Conservation (phyloP, 2,113 vertebrate genomes). For the Pelmatolapia mariae region DNA sequence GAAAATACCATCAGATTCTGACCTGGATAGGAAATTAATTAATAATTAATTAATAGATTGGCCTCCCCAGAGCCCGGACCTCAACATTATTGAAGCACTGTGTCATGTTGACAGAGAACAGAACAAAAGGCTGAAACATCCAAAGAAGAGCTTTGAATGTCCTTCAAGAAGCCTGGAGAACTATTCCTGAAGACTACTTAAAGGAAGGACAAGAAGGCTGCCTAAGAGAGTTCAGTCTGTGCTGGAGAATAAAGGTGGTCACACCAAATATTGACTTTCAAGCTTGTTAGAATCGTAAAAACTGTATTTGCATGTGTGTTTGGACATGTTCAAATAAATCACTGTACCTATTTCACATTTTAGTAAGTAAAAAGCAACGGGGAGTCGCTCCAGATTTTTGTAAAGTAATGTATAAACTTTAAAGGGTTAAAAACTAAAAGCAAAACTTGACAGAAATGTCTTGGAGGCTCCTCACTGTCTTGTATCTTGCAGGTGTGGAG, state of each 20-base stretch:
- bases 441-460: neutral
- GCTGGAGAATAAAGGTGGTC: neutral
- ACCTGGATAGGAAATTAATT: neutral
- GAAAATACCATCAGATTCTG: neutral
- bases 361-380: neutral
- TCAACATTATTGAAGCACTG: neutral
- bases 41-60: neutral
- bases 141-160: neutral
- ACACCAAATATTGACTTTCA: neutral
- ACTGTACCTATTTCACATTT: neutral
- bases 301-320: neutral
- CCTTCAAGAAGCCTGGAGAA: neutral
- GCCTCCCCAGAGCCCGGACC: neutral
- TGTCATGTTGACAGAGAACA: neutral
- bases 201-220: neutral
- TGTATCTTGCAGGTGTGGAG: constrained; percentile 65
- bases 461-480: neutral
- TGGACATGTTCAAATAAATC: neutral
- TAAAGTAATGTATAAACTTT: neutral
- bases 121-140: neutral
- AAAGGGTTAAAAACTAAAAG: neutral
- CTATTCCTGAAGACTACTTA: neutral
- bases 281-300: neutral
- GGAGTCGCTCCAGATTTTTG: neutral
- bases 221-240: neutral